Evolutionary conservation across 2,797 vertebrate species (phyloP).

Genomic region (Pygocentrus nattereri): DNA sequence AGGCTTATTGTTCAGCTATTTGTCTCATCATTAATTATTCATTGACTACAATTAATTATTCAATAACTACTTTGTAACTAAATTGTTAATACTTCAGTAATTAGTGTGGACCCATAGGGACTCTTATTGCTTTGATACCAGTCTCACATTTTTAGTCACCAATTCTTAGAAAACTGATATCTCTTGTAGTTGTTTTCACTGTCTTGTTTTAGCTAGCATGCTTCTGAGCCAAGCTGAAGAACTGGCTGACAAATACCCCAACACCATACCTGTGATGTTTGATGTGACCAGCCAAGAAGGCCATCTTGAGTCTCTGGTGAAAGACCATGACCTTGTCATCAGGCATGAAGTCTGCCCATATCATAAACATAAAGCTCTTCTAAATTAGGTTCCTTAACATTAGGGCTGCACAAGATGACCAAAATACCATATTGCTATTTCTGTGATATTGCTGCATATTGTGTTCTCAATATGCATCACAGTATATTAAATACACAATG

Average conservation of each 20-base stretch:
- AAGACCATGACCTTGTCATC: slow-evolving; percentile 91
- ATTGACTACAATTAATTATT: background rate
- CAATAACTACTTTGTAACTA: background rate
- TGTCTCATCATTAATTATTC: background rate
- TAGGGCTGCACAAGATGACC: background rate
- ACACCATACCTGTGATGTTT: slow-evolving; percentile 84
- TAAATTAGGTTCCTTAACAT: background rate
- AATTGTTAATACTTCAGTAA: background rate
- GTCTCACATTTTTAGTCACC: background rate
- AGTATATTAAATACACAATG: background rate
- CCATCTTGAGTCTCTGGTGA: slow-evolving; percentile 85
- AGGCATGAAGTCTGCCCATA: slow-evolving; percentile 77
- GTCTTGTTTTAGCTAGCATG: slow-evolving; percentile 80
- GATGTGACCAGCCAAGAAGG: slow-evolving; percentile 84
- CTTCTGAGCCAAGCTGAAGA: slow-evolving; percentile 87
- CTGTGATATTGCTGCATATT: background rate
- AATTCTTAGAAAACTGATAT: background rate
- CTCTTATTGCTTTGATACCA: background rate
- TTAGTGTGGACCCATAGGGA: too few relatives aligned
- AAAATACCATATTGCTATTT: background rate
- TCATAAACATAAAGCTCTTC: background rate
- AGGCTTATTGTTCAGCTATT: background rate
- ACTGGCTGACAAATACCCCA: slow-evolving; percentile 82
- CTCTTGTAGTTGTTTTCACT: background rate
- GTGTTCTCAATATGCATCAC: too few relatives aligned